A percentile compares a stretch with the other conserved stretches of the same genome.
Evolutionary conservation across 2,113 vertebrate species (phyloP).

Genomic region (Syngnathoides biaculeatus): DNA sequence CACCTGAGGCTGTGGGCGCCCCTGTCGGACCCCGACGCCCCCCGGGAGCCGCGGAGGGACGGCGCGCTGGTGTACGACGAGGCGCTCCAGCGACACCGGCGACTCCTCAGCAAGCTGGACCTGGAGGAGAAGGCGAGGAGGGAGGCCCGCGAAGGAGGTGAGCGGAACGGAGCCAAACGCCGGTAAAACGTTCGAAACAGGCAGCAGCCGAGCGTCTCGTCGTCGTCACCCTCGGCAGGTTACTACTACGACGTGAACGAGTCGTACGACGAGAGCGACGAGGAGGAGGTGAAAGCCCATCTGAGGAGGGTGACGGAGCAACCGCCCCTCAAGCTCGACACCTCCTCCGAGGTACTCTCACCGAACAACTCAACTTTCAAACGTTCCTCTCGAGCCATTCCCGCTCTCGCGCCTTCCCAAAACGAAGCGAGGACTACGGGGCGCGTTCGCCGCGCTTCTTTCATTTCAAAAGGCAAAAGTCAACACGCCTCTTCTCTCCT

Average conservation of each 20-base stretch:
- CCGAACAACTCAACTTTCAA: no score
- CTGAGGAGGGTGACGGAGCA: constrained; percentile 89
- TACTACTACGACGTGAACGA: constrained; percentile 95
- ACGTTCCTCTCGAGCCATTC: no score
- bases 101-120: constrained; percentile 92
- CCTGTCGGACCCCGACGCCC: constrained; percentile 34
- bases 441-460: no score
- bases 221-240: constrained; percentile 69
- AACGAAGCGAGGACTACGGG: no score
- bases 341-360: constrained; percentile 82
- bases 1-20: constrained; percentile 72
- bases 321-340: constrained; percentile 90
- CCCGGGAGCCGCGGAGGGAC: constrained; percentile 17
- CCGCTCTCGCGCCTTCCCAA: no score
- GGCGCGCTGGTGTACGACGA: constrained; percentile 82
- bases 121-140: constrained; percentile 87
- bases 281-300: constrained; percentile 93
- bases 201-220: neutral
- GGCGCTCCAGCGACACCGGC: constrained; percentile 86
- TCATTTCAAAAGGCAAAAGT: no score
- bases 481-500: neutral
- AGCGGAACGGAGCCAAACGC: constrained; percentile 4
- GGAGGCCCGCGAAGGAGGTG: constrained; percentile 92
- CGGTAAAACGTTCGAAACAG: neutral
- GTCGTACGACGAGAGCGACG: constrained; percentile 93